Conservation (phyloP, 2,888 invertebrate genomes). For the Drosophila niveifrons region DNA sequence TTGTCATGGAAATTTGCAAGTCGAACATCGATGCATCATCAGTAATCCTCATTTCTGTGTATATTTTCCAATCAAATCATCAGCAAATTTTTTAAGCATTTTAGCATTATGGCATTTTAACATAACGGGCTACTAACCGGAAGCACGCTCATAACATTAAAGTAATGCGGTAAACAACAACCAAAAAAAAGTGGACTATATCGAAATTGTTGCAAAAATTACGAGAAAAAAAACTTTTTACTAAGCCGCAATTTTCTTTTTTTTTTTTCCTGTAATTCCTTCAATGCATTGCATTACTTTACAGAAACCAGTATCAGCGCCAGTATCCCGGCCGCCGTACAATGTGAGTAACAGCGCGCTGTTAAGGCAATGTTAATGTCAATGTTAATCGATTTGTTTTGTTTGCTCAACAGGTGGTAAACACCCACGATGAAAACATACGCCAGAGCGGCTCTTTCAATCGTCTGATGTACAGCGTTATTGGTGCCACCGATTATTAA, state of each 20-base stretch:
- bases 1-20: conserved; percentile 61
- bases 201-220: conserved; percentile 12
- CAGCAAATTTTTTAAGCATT: conserved; percentile 44
- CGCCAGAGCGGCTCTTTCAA: conserved; percentile 97
- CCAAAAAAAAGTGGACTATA: neutral
- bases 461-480: conserved; percentile 95
- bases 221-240: conserved; percentile 4
- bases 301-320: conserved; percentile 85
- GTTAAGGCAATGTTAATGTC: conserved; percentile 6
- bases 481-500: conserved; percentile 91
- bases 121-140: conserved; percentile 49
- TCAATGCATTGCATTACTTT: conserved; percentile 34
- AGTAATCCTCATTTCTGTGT: conserved; percentile 66
- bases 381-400: conserved; percentile 31
- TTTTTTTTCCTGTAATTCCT: conserved; percentile 14
- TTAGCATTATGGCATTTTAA: conserved; percentile 64
- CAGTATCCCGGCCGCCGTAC: conserved; percentile 85
- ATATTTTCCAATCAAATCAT: conserved; percentile 72
- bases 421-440: conserved; percentile 91
- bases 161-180: conserved; percentile 17
- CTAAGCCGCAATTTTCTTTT: conserved; percentile 17
- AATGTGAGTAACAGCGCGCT: conserved; percentile 80
- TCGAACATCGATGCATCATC: conserved; percentile 56
- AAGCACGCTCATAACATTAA: conserved; percentile 69
- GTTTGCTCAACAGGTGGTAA: conserved; percentile 81